A percentile compares a stretch with the other conserved stretches of the same genome.
Conservation (phyloP, 2,797 vertebrate genomes). For the Labroides dimidiatus region DNA sequence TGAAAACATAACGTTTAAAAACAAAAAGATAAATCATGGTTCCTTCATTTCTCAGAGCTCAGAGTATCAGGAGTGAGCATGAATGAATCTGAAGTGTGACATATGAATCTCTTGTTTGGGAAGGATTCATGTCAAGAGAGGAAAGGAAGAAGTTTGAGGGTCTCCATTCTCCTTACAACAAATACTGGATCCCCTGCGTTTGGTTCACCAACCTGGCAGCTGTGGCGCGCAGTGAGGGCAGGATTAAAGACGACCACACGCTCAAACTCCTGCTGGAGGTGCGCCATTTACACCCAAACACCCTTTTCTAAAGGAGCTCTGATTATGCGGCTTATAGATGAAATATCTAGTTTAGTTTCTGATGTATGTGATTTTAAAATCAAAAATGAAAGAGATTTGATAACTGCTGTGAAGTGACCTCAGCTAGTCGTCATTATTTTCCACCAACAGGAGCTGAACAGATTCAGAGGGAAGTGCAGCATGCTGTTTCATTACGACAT, state of each 20-base stretch:
- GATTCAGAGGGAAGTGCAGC: slow-evolving; percentile 90
- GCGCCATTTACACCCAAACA: slow-evolving; percentile 18
- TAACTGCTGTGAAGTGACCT: slow-evolving; percentile 6
- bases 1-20: too few relatives aligned
- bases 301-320: neutral
- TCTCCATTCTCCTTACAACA: slow-evolving; percentile 92
- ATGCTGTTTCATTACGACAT: slow-evolving; percentile 96
- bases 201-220: slow-evolving; percentile 94
- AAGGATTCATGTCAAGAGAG: slow-evolving; percentile 95
- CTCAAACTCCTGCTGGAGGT: slow-evolving; percentile 94
- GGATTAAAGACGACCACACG: slow-evolving; percentile 90
- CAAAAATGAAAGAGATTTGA: too few relatives aligned
- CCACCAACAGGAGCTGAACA: slow-evolving; percentile 85
- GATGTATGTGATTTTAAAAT: neutral
- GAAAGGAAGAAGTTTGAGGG: slow-evolving; percentile 93
- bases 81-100: neutral
- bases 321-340: neutral
- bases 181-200: slow-evolving; percentile 95
- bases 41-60: too few relatives aligned
- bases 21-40: too few relatives aligned
- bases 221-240: slow-evolving; percentile 89
- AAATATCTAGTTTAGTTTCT: neutral
- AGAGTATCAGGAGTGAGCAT: too few relatives aligned
- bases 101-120: neutral
- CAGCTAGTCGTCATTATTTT: slow-evolving; percentile 19